Percentiles rank a stretch among this genome's conserved stretches.
These are phyloP conservation scores for Acholoe squamosa DNA, from an alignment of 2,888 invertebrate species.

Conservation along the genomic window DNA sequence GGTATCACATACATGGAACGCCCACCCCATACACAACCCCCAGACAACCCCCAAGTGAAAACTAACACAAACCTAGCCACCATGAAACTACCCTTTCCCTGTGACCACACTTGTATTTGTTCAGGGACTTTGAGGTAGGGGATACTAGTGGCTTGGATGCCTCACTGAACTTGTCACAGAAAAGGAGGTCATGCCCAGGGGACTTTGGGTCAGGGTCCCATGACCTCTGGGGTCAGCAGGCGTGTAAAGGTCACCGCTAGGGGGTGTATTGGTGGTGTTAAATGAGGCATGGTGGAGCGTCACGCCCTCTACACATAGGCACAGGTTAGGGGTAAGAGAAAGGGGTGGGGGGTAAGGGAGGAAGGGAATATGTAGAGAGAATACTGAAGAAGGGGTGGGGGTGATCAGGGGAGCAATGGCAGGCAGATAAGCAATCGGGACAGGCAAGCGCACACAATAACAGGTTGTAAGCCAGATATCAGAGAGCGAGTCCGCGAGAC, in stretches of 20 bases:
- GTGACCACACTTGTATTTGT: background rate
- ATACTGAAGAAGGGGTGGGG: background rate
- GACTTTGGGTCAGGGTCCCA: background rate
- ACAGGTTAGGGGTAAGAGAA: background rate
- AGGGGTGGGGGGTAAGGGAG: background rate
- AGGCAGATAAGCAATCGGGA: no score
- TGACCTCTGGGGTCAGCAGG: background rate
- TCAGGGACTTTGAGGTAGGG: background rate
- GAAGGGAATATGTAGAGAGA: background rate
- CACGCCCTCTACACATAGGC: background rate
- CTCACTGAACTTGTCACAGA: background rate
- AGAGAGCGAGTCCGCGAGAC: no score
- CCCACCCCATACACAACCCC: no score
- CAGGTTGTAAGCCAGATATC: no score
- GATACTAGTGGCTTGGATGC: background rate
- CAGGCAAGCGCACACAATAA: no score
- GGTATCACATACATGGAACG: no score
- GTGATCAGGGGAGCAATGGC: no score
- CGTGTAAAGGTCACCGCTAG: slow-evolving; percentile 23
- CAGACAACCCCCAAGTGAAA: background rate
- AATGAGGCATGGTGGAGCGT: background rate
- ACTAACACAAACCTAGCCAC: background rate
- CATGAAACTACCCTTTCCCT: background rate
- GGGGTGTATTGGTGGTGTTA: background rate
- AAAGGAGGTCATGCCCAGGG: background rate